Conservation (phyloP, 1,140 invertebrate genomes). For the Reticulitermes speratus region DNA sequence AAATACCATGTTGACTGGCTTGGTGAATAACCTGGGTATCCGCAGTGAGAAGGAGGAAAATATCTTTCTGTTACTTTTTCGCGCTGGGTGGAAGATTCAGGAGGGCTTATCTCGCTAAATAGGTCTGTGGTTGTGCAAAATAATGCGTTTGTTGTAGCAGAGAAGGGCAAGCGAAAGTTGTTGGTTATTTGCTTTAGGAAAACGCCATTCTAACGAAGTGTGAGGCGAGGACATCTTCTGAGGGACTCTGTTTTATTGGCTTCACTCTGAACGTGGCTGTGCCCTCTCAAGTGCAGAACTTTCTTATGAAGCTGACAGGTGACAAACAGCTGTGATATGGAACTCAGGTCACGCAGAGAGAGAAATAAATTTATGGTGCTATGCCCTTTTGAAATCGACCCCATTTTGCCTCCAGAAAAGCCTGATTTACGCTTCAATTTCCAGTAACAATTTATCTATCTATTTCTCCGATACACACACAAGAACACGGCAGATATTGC, state of each 20-base stretch:
- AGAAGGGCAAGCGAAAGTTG: background rate
- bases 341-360: background rate
- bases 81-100: too few species aligned
- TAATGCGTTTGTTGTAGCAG: background rate
- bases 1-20: too few species aligned
- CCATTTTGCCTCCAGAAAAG: background rate
- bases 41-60: too few species aligned
- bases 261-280: too few species aligned
- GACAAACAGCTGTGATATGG: background rate
- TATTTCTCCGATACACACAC: background rate
- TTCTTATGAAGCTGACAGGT: background rate
- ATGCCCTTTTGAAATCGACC: background rate
- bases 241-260: too few species aligned
- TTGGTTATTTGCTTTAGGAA: background rate
- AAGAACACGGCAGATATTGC: too few species aligned
- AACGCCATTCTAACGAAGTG: background rate
- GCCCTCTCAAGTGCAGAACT: background rate
- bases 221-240: background rate
- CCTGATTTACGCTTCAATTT: background rate
- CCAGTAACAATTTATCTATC: background rate
- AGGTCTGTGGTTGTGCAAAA: background rate
- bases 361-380: background rate
- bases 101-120: too few species aligned
- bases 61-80: too few species aligned
- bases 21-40: too few species aligned